Percentiles rank a stretch among this genome's conserved stretches.
Evolutionary conservation across 2,888 invertebrate species (phyloP).

Genomic region (Parnassius apollo): DNA sequence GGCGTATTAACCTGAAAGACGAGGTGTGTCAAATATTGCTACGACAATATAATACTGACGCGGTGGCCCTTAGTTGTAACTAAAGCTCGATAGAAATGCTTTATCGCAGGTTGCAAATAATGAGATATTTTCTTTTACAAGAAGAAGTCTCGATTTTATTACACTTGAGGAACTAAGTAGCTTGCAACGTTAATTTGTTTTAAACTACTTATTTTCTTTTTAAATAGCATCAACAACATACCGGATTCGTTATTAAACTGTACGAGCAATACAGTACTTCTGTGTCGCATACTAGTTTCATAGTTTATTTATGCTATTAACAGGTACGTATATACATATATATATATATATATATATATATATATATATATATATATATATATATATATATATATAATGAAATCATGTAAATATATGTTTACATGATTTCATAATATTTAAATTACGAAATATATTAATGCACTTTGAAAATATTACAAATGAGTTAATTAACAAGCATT

Average conservation of each 20-base stretch:
- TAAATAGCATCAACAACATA: constrained; percentile 12
- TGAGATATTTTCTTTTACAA: constrained; percentile 21
- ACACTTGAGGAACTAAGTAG: constrained; percentile 1
- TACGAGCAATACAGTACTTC: constrained; percentile 1
- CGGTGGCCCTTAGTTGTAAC: constrained; percentile 13
- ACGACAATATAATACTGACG: constrained; percentile 7
- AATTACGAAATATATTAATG: too few species aligned
- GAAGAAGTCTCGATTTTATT: constrained; percentile 17
- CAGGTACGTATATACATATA: too few species aligned
- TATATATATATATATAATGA: too few species aligned
- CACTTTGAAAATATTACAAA: too few species aligned
- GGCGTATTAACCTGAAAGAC: not conserved
- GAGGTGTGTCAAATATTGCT: constrained; percentile 2
- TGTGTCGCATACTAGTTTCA: not conserved
- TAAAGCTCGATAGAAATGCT: constrained; percentile 17
- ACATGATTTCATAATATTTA: too few species aligned
- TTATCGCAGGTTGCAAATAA: constrained; percentile 10
- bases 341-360: too few species aligned
- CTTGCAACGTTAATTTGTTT: constrained; percentile 16
- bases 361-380: too few species aligned
- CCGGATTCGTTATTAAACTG: constrained; percentile 1
- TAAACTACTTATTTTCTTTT: constrained; percentile 18
- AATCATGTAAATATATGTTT: too few species aligned
- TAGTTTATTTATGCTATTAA: constrained; percentile 2
- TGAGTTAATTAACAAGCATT: too few species aligned